Evolutionary conservation across 2,113 vertebrate species (phyloP), one percentile per base, ranked within the genome.

Genomic region (Saimiri boliviensis): DNA sequence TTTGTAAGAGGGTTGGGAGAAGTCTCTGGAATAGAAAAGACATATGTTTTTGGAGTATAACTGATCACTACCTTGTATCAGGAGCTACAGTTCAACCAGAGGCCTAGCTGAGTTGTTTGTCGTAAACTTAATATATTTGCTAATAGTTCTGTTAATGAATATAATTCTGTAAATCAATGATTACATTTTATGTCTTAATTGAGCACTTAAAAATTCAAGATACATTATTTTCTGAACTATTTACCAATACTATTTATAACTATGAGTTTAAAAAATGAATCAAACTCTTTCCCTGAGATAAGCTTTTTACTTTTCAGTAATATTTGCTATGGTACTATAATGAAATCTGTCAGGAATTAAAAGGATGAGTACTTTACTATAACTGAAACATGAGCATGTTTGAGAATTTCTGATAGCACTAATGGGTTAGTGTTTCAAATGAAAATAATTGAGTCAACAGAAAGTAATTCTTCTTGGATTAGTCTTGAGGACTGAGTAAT

Each of bases 241-340:
- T 96, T 83, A 94, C n/a, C 81, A 91, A 97, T 40, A 45, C 58
- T 47, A 85, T 56, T 79, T 60, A 79, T 90, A 96, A 21, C 17
- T 70, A 20, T 35, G 3, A 88, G 32, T 93, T 91, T 14, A 54
- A 92, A 86, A 79, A 37, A 40, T 42, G 13, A 97, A 49, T 7
- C 52, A 42, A 94, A 86, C 12, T 79, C 71, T 88, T 95, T 71
- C 66, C 40, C 58, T 79, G 47, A 73, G 60, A 49, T 54, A 84
- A 92, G 3, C 8, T 58, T 73, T 90, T 92, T 32, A 68, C 35
- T 47, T 54, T 81, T 96, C 21, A 79, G 47, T 87, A 68, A 20
- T 54, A 95, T 90, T 60, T 94, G 35, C 40, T 77, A 2, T 60
- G 35, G 47, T 2, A 45, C 7, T 42, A 16, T 52, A 92, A 95